A percentile compares a stretch with the other conserved stretches of the same genome.
Conservation (phyloP, 2,888 invertebrate species). For the Microdon myrmicae region DNA sequence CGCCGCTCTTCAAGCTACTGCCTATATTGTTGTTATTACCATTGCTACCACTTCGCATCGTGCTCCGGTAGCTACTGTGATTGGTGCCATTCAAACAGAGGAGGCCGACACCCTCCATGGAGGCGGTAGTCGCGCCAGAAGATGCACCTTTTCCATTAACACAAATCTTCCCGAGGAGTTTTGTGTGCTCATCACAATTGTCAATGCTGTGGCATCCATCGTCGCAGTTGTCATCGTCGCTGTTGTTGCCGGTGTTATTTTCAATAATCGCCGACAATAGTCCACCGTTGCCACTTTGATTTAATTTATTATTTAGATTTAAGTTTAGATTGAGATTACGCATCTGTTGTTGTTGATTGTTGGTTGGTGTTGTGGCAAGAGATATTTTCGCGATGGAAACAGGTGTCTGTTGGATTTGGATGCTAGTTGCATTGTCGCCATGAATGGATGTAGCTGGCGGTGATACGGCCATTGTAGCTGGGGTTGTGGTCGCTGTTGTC, state of each 20-base stretch:
- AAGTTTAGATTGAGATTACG: constrained; percentile 42
- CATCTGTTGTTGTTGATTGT: constrained; percentile 8
- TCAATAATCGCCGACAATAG: constrained; percentile 48
- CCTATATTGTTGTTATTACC: constrained; percentile 27
- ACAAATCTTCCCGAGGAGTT: constrained; percentile 53
- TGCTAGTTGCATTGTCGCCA: constrained; percentile 24
- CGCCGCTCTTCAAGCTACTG: constrained; percentile 42
- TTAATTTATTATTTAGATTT: constrained; percentile 40
- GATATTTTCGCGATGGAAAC: constrained; percentile 42
- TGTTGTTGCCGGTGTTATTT: constrained; percentile 54
- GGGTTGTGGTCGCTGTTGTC: constrained; percentile 58
- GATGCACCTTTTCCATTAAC: constrained; percentile 22
- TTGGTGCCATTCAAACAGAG: constrained; percentile 55
- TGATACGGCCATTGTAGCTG: constrained; percentile 40
- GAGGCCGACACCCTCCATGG: constrained; percentile 17
- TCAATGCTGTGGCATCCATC: constrained; percentile 49
- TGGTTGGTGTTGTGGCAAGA: constrained; percentile 3
- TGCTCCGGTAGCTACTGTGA: constrained; percentile 52
- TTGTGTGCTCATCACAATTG: constrained; percentile 61
- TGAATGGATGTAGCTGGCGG: constrained; percentile 28
- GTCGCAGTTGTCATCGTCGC: constrained; percentile 55
- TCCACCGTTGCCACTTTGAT: constrained; percentile 35
- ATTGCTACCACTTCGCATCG: constrained; percentile 32
- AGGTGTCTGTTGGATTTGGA: constrained; percentile 39
- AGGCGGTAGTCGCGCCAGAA: constrained; percentile 12